Evolutionary conservation across 2,113 vertebrate species (phyloP), one percentile per base, ranked within the genome.

Genomic region (Zootoca vivipara): DNA sequence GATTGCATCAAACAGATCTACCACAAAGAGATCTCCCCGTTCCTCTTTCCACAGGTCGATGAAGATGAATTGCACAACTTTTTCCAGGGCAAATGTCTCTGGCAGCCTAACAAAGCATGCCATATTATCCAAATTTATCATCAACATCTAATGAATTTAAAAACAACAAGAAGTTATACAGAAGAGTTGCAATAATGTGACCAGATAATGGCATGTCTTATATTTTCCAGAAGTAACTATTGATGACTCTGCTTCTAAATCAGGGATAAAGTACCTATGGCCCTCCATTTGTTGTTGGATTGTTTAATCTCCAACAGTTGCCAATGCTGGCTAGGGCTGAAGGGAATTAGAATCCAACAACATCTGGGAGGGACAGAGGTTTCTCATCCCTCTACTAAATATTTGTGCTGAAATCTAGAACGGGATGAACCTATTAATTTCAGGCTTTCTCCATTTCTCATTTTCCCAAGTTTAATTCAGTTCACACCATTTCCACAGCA

Each of bases 1-100:
- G 78, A 80, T 24, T 62, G 20, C 78, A 52, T 62, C n/a, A 81
- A 87, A 64, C 12, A 89, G 85, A 89, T 78, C 67, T 30, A 1
- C 78, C 73, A 16, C 30, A 86, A 87, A 69, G 20, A 89, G 83
- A 89, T 78, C 84, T 30, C 6, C 18, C 0, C 18, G 13, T 38
- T 30, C 74, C 62, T 22, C 72, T 89, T 64, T 89, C 65, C 62
- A 16, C 15, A 83, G 80, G 58, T 87, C 52, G 38, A 30, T 10
- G 73, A 85, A 42, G 28, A 77, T 67, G 30, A 69, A 52, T 81
- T 70, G 46, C 15, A 86, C 86, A 85, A 87, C 62, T 38, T 38
- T 38, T 38, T 38, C 28, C 46, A 92, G 58, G 87, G 77, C 16
- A 87, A 91, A 62, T 0, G 6, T 7, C 38, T 7, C 67, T 79